These are phyloP conservation scores for Drosophila nr. medialis DNA, from an alignment of 2,888 invertebrate species.

Conservation along the genomic window DNA sequence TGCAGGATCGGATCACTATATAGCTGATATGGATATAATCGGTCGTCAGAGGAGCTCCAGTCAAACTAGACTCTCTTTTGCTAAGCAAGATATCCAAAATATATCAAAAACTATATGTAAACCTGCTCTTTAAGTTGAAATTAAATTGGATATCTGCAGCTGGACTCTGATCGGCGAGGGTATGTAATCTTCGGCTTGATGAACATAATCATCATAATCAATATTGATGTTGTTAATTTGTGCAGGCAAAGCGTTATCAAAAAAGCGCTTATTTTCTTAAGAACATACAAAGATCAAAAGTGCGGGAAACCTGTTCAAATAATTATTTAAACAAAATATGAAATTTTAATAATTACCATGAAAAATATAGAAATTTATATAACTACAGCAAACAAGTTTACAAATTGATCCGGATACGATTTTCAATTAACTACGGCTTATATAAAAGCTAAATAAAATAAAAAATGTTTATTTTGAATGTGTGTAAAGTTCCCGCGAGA, in stretches of 20 bases:
- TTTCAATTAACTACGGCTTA: slow-evolving; percentile 1
- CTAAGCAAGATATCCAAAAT: background rate
- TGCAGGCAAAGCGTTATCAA: background rate
- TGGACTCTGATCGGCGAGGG: background rate
- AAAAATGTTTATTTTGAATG: background rate
- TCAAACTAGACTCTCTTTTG: background rate
- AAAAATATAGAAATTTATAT: slow-evolving; percentile 13
- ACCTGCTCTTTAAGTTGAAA: background rate
- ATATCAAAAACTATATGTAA: background rate
- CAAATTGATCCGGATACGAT: slow-evolving; percentile 5
- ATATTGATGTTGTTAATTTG: background rate
- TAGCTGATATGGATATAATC: background rate
- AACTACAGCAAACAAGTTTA: slow-evolving; percentile 13
- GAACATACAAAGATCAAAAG: background rate
- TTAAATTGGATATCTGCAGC: background rate
- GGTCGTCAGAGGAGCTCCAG: background rate
- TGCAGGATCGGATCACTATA: background rate
- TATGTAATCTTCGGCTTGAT: background rate
- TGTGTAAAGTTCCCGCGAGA: slow-evolving; percentile 20
- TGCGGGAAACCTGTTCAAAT: background rate
- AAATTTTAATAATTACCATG: slow-evolving; percentile 20
- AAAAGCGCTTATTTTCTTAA: slow-evolving; percentile 1
- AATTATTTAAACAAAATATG: slow-evolving; percentile 10
- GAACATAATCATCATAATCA: background rate
- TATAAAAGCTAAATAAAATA: slow-evolving; percentile 5